Conservation (phyloP, 2,888 invertebrate species). For the Spodoptera exigua region DNA sequence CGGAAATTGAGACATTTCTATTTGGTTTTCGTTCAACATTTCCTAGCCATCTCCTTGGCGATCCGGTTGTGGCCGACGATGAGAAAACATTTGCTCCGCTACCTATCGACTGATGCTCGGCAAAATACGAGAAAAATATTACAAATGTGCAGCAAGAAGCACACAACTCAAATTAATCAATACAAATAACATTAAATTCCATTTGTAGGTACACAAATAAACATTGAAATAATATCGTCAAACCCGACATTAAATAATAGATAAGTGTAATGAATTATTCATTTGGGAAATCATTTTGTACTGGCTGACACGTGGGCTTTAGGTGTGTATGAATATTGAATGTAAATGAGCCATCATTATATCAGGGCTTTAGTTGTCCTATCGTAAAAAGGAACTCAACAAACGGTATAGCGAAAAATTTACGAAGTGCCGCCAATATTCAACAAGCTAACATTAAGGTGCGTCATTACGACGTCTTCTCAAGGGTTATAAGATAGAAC, state of each 20-base stretch:
- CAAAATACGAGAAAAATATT: conserved; percentile 42
- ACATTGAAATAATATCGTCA: conserved; percentile 18
- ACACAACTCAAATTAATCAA: neutral
- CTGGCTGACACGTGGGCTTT: conserved; percentile 39
- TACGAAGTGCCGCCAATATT: neutral
- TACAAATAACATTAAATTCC: conserved; percentile 4
- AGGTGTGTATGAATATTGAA: conserved; percentile 49
- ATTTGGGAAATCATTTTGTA: conserved; percentile 39
- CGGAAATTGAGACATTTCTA: conserved; percentile 87
- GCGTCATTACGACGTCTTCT: too few species aligned
- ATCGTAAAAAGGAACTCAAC: conserved; percentile 24
- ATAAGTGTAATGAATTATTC: conserved; percentile 41
- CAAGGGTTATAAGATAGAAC: too few species aligned
- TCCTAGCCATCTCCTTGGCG: conserved; percentile 77
- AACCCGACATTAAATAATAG: conserved; percentile 32
- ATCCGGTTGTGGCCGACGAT: conserved; percentile 72
- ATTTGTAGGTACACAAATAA: conserved; percentile 11
- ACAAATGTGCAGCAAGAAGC: conserved; percentile 5
- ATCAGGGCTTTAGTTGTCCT: conserved; percentile 23
- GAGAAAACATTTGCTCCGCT: conserved; percentile 69
- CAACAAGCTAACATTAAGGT: conserved; percentile 1
- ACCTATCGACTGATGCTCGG: conserved; percentile 60
- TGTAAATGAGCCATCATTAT: conserved; percentile 51
- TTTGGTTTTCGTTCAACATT: conserved; percentile 83
- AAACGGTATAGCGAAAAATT: conserved; percentile 24